Evolutionary conservation across 2,797 vertebrate species (phyloP).

Genomic region (Rhynchotus rufescens): DNA sequence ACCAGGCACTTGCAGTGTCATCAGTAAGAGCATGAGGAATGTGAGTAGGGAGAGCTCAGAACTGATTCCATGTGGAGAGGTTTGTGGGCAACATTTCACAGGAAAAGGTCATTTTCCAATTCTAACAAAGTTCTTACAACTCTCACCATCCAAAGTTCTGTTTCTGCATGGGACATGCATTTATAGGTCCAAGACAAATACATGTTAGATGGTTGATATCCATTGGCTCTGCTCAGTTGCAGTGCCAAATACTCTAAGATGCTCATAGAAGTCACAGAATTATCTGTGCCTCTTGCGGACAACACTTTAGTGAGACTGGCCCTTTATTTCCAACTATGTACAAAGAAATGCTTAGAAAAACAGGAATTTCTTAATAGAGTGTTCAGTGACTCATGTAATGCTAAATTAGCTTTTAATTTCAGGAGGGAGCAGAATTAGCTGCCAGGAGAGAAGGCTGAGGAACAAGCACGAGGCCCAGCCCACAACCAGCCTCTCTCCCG

Average conservation of each 20-base stretch:
- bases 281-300: not conserved
- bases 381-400: not conserved
- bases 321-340: not conserved
- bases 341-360: conserved; percentile 8
- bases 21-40: not conserved
- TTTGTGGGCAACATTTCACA: not conserved
- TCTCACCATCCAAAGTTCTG: not conserved
- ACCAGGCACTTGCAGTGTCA: not conserved
- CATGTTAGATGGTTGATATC: not conserved
- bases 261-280: not conserved
- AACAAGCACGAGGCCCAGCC: not conserved
- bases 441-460: not conserved
- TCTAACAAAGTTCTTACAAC: not conserved
- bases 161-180: not conserved
- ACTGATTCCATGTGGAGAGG: fast-evolving
- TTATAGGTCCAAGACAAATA: not conserved
- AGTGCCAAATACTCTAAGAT: not conserved
- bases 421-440: not conserved
- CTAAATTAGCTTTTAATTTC: conserved; percentile 29
- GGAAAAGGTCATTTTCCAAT: not conserved
- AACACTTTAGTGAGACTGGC: not conserved
- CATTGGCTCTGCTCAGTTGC: not conserved
- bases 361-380: not conserved
- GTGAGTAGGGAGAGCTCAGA: not conserved
- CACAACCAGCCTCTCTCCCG: not conserved